Evolutionary conservation across 2,797 vertebrate species (phyloP).

Genomic region (Sebastes minor): DNA sequence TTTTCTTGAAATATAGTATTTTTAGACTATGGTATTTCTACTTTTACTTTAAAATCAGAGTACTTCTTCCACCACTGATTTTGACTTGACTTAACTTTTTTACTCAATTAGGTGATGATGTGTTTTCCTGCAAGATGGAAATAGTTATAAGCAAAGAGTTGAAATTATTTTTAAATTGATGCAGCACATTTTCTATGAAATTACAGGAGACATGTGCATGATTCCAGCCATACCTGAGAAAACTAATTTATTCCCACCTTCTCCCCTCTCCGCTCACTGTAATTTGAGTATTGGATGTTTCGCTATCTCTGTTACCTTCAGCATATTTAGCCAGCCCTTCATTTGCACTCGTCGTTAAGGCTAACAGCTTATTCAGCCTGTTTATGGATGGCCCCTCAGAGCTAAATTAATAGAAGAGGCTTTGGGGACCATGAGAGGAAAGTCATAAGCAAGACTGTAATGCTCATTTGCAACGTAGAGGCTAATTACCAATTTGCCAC

Average conservation of each 20-base stretch:
- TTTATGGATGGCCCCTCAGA: slow-evolving; percentile 82
- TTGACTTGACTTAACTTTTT: background rate
- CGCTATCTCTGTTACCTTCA: slow-evolving; percentile 71
- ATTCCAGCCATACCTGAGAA: slow-evolving; percentile 30
- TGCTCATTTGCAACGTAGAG: slow-evolving; percentile 78
- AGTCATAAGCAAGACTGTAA: slow-evolving; percentile 81
- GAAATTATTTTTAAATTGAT: background rate
- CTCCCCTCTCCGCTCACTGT: slow-evolving; percentile 23
- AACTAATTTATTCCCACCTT: slow-evolving; percentile 25
- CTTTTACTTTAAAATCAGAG: too few species aligned
- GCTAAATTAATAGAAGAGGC: slow-evolving; percentile 84
- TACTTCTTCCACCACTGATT: background rate
- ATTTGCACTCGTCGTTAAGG: slow-evolving; percentile 76
- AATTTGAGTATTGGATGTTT: slow-evolving; percentile 59
- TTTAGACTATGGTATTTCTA: too few species aligned
- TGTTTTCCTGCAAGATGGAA: background rate
- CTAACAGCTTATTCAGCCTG: slow-evolving; percentile 81
- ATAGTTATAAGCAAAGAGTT: background rate
- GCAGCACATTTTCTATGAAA: background rate
- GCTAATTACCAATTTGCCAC: slow-evolving; percentile 83
- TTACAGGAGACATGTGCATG: background rate
- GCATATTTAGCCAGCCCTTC: slow-evolving; percentile 77
- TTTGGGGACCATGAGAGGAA: slow-evolving; percentile 76
- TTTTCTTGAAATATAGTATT: too few species aligned
- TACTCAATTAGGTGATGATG: background rate